Evolutionary conservation across 2,113 vertebrate genomes (phyloP).

Genomic region (Labeo catla): DNA sequence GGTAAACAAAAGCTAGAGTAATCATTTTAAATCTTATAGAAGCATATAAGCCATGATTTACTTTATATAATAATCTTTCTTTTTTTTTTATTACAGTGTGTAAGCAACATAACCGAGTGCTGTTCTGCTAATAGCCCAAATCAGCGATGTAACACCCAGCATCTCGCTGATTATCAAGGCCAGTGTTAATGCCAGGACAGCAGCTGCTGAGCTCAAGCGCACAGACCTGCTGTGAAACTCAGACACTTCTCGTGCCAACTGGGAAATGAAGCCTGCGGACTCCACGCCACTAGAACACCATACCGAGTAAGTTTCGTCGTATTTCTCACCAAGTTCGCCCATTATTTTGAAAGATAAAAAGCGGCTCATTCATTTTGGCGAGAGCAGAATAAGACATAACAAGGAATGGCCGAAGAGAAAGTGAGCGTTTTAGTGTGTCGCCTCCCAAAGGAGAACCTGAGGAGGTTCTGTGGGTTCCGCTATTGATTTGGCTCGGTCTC

Average conservation of each 20-base stretch:
- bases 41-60: not conserved
- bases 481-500: conserved; percentile 52
- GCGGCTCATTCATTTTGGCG: conserved; percentile 25
- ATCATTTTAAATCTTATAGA: not conserved
- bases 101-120: conserved; percentile 16
- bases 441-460: conserved; percentile 37
- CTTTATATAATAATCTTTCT: not conserved
- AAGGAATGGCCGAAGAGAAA: conserved; percentile 34
- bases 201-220: conserved; percentile 52
- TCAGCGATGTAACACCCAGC: conserved; percentile 40
- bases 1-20: not conserved
- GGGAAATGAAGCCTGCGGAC: conserved; percentile 39
- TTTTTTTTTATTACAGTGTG: too few species aligned
- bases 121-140: conserved; percentile 49
- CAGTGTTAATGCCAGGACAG: conserved; percentile 47
- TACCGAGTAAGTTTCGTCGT: not conserved
- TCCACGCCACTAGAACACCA: conserved; percentile 10
- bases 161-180: conserved; percentile 55
- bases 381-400: conserved; percentile 27
- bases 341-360: conserved; percentile 33
- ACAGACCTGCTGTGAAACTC: conserved; percentile 50
- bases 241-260: conserved; percentile 43
- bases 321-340: conserved; percentile 22
- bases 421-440: conserved; percentile 38
- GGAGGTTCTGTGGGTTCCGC: conserved; percentile 43